Base-by-base conservation (phyloP, 2,797 vertebrate genomes). In the Thalassophryne amazonica region DNA sequence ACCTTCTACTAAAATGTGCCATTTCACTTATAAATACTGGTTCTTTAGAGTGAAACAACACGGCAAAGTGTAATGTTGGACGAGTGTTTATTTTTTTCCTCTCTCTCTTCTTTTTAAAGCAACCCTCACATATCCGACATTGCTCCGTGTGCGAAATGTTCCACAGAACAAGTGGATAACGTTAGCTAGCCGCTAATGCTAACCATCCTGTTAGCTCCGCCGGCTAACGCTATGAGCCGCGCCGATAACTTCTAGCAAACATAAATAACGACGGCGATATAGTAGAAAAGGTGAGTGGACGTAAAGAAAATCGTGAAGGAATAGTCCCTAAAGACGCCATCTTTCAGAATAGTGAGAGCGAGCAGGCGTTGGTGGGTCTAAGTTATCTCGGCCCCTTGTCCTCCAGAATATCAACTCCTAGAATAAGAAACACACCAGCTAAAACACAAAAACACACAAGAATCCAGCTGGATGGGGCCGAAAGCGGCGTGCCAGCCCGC, bases 91-190 rank as follows among this genome's bases (percentile, higher is more conserved):
- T 16, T 15, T 34, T 3, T 12, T 23, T 36, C 38, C 36, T 36
- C 2, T 24, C 33, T 2, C 15, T 14, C 27, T 6, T 27, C 39
- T 7, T 43, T 32, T 41, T 36, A 18, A 24, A 51, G 7, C 45
- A 28, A 37, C 16, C 36, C 56, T 39, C 52, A 33, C 23, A 23
- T 29, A 4, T 22, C 73, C 75, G 75, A 73, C 78, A 59, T 72
- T 59, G 39, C 60, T 69, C 67, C 59, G 65, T 17, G 19, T 5
- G 41, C 3, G 40, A 48, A 19, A 49, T 20, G 56, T 47, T 42
- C 30, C 55, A 3, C 62, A 78, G 81, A 83, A 81, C 84, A 81
- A 83, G 84, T 83, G 80, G 65, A 79, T 73, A 50, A 22, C 33
- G 69, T 60, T 79, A 81, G 73, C 72, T 66, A 75, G 75, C 82